Evolutionary conservation across 2,888 invertebrate genomes (phyloP), one percentile per base, ranked within the genome.

Genomic region (Psylliodes chrysocephalus): DNA sequence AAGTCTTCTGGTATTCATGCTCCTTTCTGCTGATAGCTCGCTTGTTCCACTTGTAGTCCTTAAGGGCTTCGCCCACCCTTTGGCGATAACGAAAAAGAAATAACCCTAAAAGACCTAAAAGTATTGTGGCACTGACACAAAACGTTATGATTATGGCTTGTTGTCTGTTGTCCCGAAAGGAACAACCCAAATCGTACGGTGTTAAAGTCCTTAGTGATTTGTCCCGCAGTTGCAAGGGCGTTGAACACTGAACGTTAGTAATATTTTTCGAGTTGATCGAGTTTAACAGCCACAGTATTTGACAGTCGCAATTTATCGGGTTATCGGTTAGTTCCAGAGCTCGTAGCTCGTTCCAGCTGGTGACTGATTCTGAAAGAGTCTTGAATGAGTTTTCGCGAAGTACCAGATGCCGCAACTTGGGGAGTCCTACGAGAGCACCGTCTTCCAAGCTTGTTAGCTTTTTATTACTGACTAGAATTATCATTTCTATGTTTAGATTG

Each of bases 1-100:
- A 93, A 1, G 94, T 94, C 84, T 94, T 94, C 81, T 94, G 93
- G 82, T 94, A 94, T 79, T 94, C 94, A 72, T 93, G 90, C 82
- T 94, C 93, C 79, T 94, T 94, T 38, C 92, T 87, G 30, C 89
- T 86, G 63, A 88, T 88, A 40, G 87, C 85, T 3, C 90, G 86
- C 77, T 91, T 91, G 81, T 90, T 91, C 90, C 91, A 91, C 76
- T 91, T 91, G 84, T 91, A 91, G 77, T 91, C 93, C 79, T 94
- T 94, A 61, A 95, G 85, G 59, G 91, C 89, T 77, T 93, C 93
- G 42, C 92, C 89, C 73, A 95, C 89, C 76, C 90, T 89, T 68
- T 91, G 89, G 25, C 94, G 88, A 79, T 92, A 94, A 74, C 91
- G 86, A 81, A 93, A 94, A 66, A 93, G 83, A 47, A 94, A 86